These are phyloP conservation scores for Acronicta leporina DNA, from an alignment of 2,888 invertebrate genomes.

Conservation along the genomic window DNA sequence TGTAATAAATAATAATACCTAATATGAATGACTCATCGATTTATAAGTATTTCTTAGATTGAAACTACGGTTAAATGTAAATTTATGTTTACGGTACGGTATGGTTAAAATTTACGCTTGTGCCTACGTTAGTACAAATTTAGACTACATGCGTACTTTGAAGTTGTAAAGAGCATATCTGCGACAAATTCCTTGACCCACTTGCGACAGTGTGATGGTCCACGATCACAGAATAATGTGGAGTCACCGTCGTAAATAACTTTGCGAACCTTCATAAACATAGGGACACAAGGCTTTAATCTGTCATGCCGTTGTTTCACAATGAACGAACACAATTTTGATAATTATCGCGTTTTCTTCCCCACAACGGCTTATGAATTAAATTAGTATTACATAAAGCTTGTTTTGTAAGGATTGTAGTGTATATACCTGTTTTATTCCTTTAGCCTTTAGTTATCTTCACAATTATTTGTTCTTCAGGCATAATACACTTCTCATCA, in stretches of 20 bases:
- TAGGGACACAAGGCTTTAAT: slow-evolving; percentile 48
- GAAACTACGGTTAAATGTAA: no score
- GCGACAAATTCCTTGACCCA: slow-evolving; percentile 56
- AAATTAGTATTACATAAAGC: slow-evolving; percentile 33
- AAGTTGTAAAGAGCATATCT: slow-evolving; percentile 39
- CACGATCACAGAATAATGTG: slow-evolving; percentile 50
- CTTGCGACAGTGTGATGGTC: slow-evolving; percentile 42
- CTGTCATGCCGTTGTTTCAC: slow-evolving; percentile 49
- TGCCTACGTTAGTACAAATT: slow-evolving; percentile 5
- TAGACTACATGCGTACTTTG: slow-evolving; percentile 34
- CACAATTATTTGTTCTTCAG: no score
- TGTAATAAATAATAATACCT: no score
- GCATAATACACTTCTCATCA: no score
- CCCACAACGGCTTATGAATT: slow-evolving; percentile 27
- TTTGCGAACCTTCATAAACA: slow-evolving; percentile 58
- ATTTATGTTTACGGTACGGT: no score
- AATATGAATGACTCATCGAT: no score
- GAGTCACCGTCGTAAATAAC: slow-evolving; percentile 58
- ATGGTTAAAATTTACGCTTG: no score
- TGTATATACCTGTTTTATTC: no score
- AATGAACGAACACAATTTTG: slow-evolving; percentile 53
- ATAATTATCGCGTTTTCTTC: slow-evolving; percentile 42
- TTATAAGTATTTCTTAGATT: no score
- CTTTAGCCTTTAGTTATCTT: no score
- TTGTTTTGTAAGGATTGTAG: slow-evolving; percentile 19